Base-by-base conservation (phyloP, 2,888 invertebrate genomes). In the Xestobium rufovillosum region DNA sequence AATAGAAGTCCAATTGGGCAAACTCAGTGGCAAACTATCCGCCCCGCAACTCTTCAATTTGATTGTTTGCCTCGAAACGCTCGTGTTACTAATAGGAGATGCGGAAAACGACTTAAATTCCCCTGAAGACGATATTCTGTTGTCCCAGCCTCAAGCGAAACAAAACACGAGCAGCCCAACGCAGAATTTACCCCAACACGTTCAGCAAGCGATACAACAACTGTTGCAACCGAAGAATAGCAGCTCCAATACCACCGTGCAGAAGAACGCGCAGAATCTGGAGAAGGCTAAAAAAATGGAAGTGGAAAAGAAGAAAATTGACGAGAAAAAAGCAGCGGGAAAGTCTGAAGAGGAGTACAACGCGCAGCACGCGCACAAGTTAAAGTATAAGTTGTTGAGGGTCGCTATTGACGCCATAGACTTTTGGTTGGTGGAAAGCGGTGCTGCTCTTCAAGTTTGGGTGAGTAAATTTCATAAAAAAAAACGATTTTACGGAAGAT, bases 361-460 rank as follows among this genome's bases (percentile, higher is more conserved):
- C 14, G 47, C 50, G 15, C 49, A 53, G 15, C 53, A 56, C 33
- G 59, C 61, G 10, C 66, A 66, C 43, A 61, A 61, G 40, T 48
- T 96, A 38, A 97, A 96, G 61, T 97, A 97, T 65, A 78, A 85
- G 60, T 87, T 97, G 83, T 83, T 88, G 3, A 73, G 97, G 29
- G 73, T 92, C 2, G 83, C 89, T 1, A 71, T 95, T 17, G 94
- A 95, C 66, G 81, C 86, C 2, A 70, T 97, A 2, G 91, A 95
- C 65, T 72, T 98, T 28, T 90, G 89, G 66, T 64, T 97, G 32
- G 86, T 92, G 29, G 97, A 97, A 63, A 75, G 78, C 19, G 88
- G 88, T 27, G 86, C 90, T 2, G 87, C 90, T 1, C 67, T 92
- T 16, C 89, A 90, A 57, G 68, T 90, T 1, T 89, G 89, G 87